Percentiles rank a stretch among this genome's conserved stretches.
Conservation (phyloP, 2,797 vertebrate genomes). For the Sebastolobus altivelis region DNA sequence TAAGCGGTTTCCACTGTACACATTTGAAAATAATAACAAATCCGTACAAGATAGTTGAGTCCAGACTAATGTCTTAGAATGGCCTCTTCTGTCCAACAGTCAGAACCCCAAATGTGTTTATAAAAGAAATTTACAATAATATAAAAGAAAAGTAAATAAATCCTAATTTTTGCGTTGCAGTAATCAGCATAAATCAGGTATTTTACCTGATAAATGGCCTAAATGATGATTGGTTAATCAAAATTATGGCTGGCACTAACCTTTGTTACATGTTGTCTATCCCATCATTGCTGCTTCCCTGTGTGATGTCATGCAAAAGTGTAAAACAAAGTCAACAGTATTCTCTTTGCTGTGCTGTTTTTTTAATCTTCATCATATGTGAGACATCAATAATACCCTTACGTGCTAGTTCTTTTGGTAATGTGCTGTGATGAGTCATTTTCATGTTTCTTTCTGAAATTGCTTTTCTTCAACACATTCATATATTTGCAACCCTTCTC, state of each 20-base stretch:
- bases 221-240: neutral
- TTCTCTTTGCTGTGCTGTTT: neutral
- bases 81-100: too few relatives aligned
- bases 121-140: neutral
- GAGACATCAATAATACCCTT: neutral
- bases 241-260: neutral
- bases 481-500: slow-evolving; percentile 23
- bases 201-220: neutral
- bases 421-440: neutral
- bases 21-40: neutral
- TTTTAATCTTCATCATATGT: neutral
- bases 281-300: neutral
- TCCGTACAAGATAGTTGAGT: neutral
- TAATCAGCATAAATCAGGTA: neutral
- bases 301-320: neutral
- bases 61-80: neutral
- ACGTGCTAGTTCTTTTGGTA: neutral
- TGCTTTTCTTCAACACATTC: neutral
- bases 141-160: neutral
- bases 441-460: neutral
- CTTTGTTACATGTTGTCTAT: neutral
- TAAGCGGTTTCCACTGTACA: too few relatives aligned
- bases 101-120: neutral
- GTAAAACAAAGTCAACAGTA: neutral
- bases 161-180: too few relatives aligned